Conservation (phyloP, 2,888 invertebrate genomes). For the Sinodicranocentrus sp. region DNA sequence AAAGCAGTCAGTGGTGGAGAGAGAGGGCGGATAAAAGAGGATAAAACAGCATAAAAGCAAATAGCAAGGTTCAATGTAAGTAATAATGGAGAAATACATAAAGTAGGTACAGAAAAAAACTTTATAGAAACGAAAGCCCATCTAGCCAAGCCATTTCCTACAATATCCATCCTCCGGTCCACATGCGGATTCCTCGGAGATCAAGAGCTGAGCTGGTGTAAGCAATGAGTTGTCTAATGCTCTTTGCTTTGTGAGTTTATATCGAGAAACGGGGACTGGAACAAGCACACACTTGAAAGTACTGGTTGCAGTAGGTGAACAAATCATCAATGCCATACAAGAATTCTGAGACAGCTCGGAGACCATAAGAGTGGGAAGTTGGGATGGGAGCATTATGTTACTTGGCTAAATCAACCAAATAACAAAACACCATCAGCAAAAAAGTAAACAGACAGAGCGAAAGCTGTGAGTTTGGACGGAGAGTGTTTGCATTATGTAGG, state of each 20-base stretch:
- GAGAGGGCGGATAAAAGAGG: slow-evolving; percentile 15
- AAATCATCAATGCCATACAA: too few relatives aligned
- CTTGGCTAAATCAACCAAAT: slow-evolving; percentile 28
- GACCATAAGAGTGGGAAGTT: too few relatives aligned
- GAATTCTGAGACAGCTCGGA: too few relatives aligned
- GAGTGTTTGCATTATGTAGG: slow-evolving; percentile 15
- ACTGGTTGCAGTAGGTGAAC: too few relatives aligned
- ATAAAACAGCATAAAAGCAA: not conserved
- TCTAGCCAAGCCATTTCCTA: slow-evolving; percentile 20
- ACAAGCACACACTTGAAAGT: too few relatives aligned
- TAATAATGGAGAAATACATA: not conserved
- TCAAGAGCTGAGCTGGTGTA: slow-evolving; percentile 36
- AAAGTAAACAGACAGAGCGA: slow-evolving; percentile 3
- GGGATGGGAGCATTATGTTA: too few relatives aligned
- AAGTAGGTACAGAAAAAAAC: not conserved
- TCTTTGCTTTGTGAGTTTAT: too few relatives aligned
- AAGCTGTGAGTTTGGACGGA: not conserved
- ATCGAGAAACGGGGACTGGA: too few relatives aligned
- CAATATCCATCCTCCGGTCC: slow-evolving; percentile 36
- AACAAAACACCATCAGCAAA: slow-evolving; percentile 21
- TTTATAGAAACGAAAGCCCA: too few relatives aligned
- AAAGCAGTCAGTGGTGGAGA: slow-evolving; percentile 7
- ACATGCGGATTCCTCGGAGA: slow-evolving; percentile 53
- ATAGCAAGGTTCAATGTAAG: not conserved
- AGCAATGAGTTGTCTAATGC: too few relatives aligned